Evolutionary conservation across 2,113 vertebrate species (phyloP).

Genomic region (Coturnix japonica): DNA sequence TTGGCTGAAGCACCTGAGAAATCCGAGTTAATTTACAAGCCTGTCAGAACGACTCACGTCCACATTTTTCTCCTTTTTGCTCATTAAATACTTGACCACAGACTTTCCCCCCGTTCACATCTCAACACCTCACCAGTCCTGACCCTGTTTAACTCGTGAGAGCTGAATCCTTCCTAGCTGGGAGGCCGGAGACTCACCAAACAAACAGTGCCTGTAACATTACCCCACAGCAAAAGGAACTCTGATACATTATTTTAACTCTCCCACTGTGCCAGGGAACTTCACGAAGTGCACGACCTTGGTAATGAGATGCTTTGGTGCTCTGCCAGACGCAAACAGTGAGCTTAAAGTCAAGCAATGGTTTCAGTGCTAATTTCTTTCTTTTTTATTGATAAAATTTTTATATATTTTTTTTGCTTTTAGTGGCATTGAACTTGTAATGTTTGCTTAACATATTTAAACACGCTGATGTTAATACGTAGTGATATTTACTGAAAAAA

Average conservation of each 20-base stretch:
- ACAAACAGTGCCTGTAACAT: neutral
- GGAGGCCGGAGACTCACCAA: conserved; percentile 29
- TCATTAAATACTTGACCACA: conserved; percentile 24
- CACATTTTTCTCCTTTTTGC: neutral
- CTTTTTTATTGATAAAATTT: neutral
- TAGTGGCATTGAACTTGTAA: neutral
- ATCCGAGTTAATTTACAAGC: neutral
- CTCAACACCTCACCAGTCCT: neutral
- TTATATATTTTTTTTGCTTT: neutral
- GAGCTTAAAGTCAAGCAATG: conserved; percentile 25
- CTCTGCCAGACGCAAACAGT: neutral
- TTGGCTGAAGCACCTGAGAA: conserved; percentile 46
- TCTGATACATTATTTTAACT: conserved; percentile 8
- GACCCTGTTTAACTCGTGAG: neutral
- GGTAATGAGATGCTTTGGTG: conserved; percentile 26
- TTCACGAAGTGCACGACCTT: conserved; percentile 43
- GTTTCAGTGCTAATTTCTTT: neutral
- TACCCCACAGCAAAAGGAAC: conserved; percentile 26
- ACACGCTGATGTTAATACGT: neutral
- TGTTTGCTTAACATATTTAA: conserved; percentile 21
- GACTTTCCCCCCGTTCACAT: neutral
- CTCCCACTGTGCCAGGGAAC: conserved; percentile 56
- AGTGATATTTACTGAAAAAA: conserved; percentile 30
- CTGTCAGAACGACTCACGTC: neutral
- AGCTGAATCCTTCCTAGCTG: neutral